phyloP scores from a whole-genome alignment of 2,797 vertebrate species.

The Bucorvus abyssinicus region DNA sequence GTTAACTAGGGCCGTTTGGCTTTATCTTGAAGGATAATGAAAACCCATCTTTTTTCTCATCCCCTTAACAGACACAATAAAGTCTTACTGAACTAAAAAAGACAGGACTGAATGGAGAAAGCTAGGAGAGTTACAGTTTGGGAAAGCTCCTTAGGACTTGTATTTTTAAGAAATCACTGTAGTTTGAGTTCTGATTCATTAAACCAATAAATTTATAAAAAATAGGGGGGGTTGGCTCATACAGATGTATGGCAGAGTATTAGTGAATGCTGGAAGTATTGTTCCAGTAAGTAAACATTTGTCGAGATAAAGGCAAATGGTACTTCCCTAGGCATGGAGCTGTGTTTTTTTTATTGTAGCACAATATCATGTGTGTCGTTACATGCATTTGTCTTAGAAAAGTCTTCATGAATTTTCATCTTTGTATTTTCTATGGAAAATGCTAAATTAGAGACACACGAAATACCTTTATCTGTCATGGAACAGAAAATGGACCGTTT shows the following conservation, averaged over 20 bases:
- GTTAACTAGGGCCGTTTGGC: constrained; percentile 34
- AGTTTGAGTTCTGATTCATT: background rate
- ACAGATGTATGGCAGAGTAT: background rate
- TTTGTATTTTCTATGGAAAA: background rate
- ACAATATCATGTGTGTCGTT: background rate
- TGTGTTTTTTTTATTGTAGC: background rate
- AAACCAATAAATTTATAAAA: background rate
- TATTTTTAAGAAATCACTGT: background rate
- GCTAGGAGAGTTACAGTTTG: background rate
- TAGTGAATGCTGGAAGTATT: background rate
- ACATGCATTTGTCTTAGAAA: background rate
- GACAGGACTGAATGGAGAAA: background rate
- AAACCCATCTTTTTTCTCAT: constrained; percentile 48
- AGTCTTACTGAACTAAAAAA: background rate
- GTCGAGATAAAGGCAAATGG: background rate
- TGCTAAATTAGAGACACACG: background rate
- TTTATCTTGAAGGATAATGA: constrained; percentile 50
- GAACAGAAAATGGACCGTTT: background rate
- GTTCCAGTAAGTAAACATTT: background rate
- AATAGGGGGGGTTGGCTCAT: background rate
- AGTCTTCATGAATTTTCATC: background rate
- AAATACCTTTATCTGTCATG: background rate
- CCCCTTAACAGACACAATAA: background rate
- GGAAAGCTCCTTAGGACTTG: background rate
- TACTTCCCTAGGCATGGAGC: background rate